phyloP scores from a whole-genome alignment of 2,797 vertebrate genomes.

The Sylvia borin region DNA sequence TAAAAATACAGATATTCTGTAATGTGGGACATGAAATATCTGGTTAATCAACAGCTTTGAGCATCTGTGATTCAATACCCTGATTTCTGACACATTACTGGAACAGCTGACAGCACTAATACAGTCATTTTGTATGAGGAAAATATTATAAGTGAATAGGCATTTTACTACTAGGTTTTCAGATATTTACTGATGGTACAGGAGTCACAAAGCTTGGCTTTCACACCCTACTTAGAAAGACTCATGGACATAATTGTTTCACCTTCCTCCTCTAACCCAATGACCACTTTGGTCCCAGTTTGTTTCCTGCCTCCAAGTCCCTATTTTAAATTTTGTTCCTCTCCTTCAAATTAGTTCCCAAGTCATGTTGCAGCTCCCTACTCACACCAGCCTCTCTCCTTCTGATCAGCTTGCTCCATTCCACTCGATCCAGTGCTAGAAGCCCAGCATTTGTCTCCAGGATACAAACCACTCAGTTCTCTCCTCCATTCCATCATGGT shows the following conservation, averaged over 20 bases:
- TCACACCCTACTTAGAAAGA: not conserved
- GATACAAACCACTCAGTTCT: not conserved
- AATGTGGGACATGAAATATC: not conserved
- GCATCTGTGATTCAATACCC: not conserved
- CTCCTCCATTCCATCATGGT: not conserved
- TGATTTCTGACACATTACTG: not conserved
- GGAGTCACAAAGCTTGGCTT: not conserved
- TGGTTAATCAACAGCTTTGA: slow-evolving; percentile 41
- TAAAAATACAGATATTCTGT: slow-evolving; percentile 31
- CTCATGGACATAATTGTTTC: not conserved
- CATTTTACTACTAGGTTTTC: not conserved
- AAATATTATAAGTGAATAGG: not conserved
- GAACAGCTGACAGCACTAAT: slow-evolving; percentile 14
- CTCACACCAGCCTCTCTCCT: not conserved
- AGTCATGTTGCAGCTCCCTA: not conserved
- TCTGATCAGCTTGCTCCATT: not conserved
- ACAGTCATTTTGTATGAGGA: not conserved
- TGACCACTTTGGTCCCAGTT: not conserved
- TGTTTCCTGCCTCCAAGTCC: not conserved
- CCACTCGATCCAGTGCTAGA: not conserved
- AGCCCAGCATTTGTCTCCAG: not conserved
- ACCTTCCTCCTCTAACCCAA: not conserved
- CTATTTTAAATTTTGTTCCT: not conserved
- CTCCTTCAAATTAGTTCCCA: not conserved
- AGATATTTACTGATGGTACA: not conserved